Base-by-base conservation (phyloP, 2,797 vertebrate genomes). In the Gymnothorax reevesii region DNA sequence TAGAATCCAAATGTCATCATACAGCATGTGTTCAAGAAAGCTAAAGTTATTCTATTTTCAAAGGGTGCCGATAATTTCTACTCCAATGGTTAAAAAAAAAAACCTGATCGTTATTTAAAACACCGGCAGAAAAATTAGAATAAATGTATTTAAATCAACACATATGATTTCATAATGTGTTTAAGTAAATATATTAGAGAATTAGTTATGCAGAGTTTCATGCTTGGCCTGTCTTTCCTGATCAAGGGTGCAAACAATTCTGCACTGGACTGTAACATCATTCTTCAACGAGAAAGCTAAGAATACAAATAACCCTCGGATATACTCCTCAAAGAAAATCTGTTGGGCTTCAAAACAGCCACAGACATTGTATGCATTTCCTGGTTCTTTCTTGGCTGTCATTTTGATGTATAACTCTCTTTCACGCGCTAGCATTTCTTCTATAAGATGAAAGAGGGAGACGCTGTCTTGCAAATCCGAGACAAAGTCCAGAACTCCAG, bases 401-500 rank as follows among this genome's bases (percentile, higher is more conserved):
- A 66, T 64, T 84, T 84, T 66, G 64, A 84, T 66, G 49, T 84
- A 66, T 55, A 83, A 62, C 49, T 84, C 83, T 84, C 20, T 2
- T n/a, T 87, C 82, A 71, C 75, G 33, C 33, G 71, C 2, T 25
- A 49, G 25, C 83, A 22, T 86, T 75, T 66, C 52, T 62, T 8
- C 83, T 12, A 52, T 59, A 60, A 33, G 75, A 75, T 57, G 15
- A 59, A 85, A 85, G 27, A 22, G 3, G 22, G 27, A 57, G 33
- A 59, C 60, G 49, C 59, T 69, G 69, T 25, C 25, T 69, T 60
- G 27, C 33, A 22, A 84, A 62, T 49, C 83, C 42, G 2, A 84
- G 86, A 80, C 59, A 33, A 57, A 84, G 49, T 66, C 59, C 87
- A 84, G 83, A 82, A 84, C 15, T 66, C 59, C 87, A 84, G 83